These are phyloP conservation scores for Fistularia tabacaria DNA, from an alignment of 2,797 vertebrate species.

Conservation along the genomic window DNA sequence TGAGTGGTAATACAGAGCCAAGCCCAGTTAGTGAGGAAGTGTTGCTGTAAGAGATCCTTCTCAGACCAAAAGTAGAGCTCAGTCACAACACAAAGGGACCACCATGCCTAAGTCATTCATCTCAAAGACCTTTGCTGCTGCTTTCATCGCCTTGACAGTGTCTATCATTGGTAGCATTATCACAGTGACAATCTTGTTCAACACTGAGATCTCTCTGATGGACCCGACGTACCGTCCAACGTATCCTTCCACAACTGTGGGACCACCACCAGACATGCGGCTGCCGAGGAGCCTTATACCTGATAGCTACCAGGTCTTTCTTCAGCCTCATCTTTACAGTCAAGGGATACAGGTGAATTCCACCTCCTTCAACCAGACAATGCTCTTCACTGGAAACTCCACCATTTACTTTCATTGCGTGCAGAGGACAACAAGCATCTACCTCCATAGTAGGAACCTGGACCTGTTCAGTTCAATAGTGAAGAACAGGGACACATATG, in stretches of 20 bases:
- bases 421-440: slow-evolving; percentile 49
- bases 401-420: slow-evolving; percentile 62
- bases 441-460: slow-evolving; percentile 64
- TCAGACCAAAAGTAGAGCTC: no score
- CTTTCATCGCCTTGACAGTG: slow-evolving; percentile 64
- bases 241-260: slow-evolving; percentile 1
- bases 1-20: no score
- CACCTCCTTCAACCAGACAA: slow-evolving; percentile 59
- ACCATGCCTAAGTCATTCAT: slow-evolving; percentile 76
- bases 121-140: slow-evolving; percentile 75
- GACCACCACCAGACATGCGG: slow-evolving; percentile 48
- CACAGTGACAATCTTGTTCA: slow-evolving; percentile 75
- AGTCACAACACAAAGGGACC: neutral
- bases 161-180: slow-evolving; percentile 72
- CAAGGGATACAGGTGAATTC: slow-evolving; percentile 45
- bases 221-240: slow-evolving; percentile 35
- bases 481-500: neutral
- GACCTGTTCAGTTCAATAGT: slow-evolving; percentile 11
- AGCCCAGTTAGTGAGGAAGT: no score
- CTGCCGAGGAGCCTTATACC: slow-evolving; percentile 69
- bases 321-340: slow-evolving; percentile 60
- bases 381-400: slow-evolving; percentile 63
- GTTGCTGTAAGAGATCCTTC: no score
- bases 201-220: slow-evolving; percentile 39
- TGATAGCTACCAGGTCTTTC: slow-evolving; percentile 53